Base-by-base conservation (phyloP, 1,140 invertebrate species). In the Andrena cerasifolii region DNA sequence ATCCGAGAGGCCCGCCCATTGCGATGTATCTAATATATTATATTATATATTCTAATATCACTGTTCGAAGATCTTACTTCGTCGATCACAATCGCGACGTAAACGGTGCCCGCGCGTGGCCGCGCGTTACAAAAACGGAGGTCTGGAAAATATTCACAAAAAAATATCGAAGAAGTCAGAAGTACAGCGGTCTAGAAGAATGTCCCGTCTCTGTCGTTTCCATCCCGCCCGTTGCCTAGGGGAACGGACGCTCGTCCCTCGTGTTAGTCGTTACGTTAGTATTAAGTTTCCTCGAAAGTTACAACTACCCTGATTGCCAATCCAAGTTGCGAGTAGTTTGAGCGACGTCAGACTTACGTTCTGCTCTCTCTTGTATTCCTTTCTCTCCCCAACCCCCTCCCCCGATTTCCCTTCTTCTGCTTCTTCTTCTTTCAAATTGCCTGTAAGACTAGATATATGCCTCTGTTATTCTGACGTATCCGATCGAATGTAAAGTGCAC, bases 231-330 rank as follows among this genome's bases (percentile, higher is more conserved):
- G 4, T 10, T 59, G 10, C 0, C 28, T 18, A 1, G 4, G 14
- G 1, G 24, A 31, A 62, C 58, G n/a, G 8, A 51, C n/a, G 40
- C n/a, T 1, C n/a, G 36, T 40, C 24, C 28, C 26, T 36, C 58
- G 28, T 33, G 16, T 49, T 26, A 62, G 18, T 24, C 43, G 43
- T 31, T 58, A 33, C 33, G 40, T 56, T 14, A 21, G 16, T 65
- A 43, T 54, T 21, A 26, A 74, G 36, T 67, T 47, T 40, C 21
- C 14, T 4, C 1, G 49, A 70, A 47, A 68, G n/a, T n/a, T 45
- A 62, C 33, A 45, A 73, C 76, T 74, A 83, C 68, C 68, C 80
- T 75, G 80, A 82, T 83, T 70, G 65, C 63, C 68, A 72, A 58
- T 65, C 40, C 31, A 78, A 78, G 45, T 24, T 56, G 43, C 45